Percentiles rank a stretch among this genome's conserved stretches.
These are phyloP conservation scores for Pegoplata infirma DNA, from an alignment of 2,888 invertebrate genomes.

Conservation along the genomic window DNA sequence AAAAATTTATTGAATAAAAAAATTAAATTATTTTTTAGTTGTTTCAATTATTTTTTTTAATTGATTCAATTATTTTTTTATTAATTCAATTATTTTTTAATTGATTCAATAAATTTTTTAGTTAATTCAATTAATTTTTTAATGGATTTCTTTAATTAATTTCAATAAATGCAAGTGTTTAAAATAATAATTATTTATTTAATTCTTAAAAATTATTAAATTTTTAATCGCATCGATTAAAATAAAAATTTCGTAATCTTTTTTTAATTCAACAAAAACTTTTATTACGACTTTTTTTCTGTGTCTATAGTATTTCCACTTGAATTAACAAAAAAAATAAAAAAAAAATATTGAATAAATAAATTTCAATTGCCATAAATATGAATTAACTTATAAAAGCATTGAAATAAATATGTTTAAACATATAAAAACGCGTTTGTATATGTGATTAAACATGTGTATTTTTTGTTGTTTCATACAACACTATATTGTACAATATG, in stretches of 20 bases:
- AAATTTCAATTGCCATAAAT: slow-evolving; percentile 56
- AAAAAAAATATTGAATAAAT: slow-evolving; percentile 14
- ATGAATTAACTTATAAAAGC: slow-evolving; percentile 54
- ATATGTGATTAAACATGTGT: background rate
- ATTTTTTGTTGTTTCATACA: background rate
- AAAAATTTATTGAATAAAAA: no score
- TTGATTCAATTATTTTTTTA: no score
- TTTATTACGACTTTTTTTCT: background rate
- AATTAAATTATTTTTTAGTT: no score
- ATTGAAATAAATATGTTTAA: slow-evolving; percentile 36
- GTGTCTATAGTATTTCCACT: background rate
- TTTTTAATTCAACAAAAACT: slow-evolving; percentile 10
- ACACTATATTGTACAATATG: background rate
- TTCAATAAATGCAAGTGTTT: no score
- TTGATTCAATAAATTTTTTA: no score
- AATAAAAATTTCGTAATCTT: background rate
- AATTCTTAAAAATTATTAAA: no score
- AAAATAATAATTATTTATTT: no score
- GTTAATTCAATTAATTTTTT: no score
- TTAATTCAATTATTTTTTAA: no score
- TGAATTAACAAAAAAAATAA: slow-evolving; percentile 19
- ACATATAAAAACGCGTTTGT: background rate
- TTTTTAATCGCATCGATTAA: no score
- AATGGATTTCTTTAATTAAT: no score
- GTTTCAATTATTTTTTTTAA: no score